Evolutionary conservation across 2,888 invertebrate species (phyloP).

Genomic region (Acronicta psi): DNA sequence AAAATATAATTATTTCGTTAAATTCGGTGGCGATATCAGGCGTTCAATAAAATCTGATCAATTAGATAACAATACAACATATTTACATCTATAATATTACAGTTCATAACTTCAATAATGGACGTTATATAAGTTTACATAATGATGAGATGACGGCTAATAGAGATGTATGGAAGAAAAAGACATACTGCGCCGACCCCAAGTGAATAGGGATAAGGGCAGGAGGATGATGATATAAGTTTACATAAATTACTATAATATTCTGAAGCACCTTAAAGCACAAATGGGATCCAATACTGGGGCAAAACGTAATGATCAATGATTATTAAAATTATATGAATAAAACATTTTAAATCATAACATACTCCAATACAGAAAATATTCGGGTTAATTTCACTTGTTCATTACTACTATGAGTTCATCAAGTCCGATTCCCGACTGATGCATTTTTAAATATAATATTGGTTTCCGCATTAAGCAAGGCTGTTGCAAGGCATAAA

Average conservation of each 20-base stretch:
- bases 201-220: too few relatives aligned
- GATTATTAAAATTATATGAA: too few relatives aligned
- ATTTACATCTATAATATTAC: slow-evolving; percentile 48
- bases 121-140: slow-evolving; percentile 51
- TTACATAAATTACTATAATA: slow-evolving; percentile 27
- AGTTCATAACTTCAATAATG: slow-evolving; percentile 46
- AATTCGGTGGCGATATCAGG: slow-evolving; percentile 54
- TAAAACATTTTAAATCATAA: too few relatives aligned
- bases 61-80: slow-evolving; percentile 52
- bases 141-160: too few relatives aligned
- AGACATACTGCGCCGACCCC: too few relatives aligned
- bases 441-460: not conserved
- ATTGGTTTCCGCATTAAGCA: slow-evolving; percentile 27
- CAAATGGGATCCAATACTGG: slow-evolving; percentile 18
- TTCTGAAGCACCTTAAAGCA: slow-evolving; percentile 48
- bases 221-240: too few relatives aligned
- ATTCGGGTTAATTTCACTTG: too few relatives aligned
- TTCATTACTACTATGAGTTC: too few relatives aligned
- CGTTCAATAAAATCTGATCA: slow-evolving; percentile 54
- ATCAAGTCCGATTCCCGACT: not conserved
- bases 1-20: slow-evolving; percentile 26
- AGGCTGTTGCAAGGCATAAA: slow-evolving; percentile 36
- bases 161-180: too few relatives aligned
- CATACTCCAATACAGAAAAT: too few relatives aligned
- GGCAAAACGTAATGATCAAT: not conserved